A percentile compares a stretch with the other conserved stretches of the same genome.
Conservation (phyloP, 2,888 invertebrate genomes). For the Venustoraphidia nigricollis region DNA sequence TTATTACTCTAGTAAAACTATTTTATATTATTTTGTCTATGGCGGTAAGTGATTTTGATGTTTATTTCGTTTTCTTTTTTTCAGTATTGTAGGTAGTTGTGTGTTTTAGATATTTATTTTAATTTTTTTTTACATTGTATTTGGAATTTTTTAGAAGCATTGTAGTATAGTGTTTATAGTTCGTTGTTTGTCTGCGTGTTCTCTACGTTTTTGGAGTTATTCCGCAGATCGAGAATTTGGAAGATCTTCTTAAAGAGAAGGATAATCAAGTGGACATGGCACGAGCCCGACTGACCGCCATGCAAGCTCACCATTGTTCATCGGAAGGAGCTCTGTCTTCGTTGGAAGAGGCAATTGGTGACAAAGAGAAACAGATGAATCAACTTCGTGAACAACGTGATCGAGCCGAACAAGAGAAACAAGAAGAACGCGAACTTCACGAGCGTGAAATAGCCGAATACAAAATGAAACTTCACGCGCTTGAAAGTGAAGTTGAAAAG, state of each 20-base stretch:
- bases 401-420: slow-evolving; percentile 87
- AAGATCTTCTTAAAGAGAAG: slow-evolving; percentile 93
- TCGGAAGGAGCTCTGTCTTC: slow-evolving; percentile 86
- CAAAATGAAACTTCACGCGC: slow-evolving; percentile 81
- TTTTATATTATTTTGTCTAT: no score
- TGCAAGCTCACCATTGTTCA: slow-evolving; percentile 89
- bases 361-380: slow-evolving; percentile 94
- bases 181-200: no score
- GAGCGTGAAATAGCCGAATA: slow-evolving; percentile 89
- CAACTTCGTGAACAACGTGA: slow-evolving; percentile 89
- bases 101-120: no score
- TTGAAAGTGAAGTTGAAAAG: slow-evolving; percentile 86
- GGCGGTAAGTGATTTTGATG: no score
- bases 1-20: no score
- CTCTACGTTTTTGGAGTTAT: not conserved
- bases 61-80: no score
- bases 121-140: no score
- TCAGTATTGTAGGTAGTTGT: no score
- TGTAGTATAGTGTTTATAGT: no score
- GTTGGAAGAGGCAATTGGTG: slow-evolving; percentile 87
- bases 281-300: slow-evolving; percentile 72
- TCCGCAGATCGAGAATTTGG: slow-evolving; percentile 85
- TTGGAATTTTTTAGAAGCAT: no score
- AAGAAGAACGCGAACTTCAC: slow-evolving; percentile 87
- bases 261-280: slow-evolving; percentile 97